Percentiles rank a stretch among this genome's conserved stretches.
phyloP scores from a whole-genome alignment of 2,113 vertebrate genomes.

The Hypocryptadius cinnamomeus region DNA sequence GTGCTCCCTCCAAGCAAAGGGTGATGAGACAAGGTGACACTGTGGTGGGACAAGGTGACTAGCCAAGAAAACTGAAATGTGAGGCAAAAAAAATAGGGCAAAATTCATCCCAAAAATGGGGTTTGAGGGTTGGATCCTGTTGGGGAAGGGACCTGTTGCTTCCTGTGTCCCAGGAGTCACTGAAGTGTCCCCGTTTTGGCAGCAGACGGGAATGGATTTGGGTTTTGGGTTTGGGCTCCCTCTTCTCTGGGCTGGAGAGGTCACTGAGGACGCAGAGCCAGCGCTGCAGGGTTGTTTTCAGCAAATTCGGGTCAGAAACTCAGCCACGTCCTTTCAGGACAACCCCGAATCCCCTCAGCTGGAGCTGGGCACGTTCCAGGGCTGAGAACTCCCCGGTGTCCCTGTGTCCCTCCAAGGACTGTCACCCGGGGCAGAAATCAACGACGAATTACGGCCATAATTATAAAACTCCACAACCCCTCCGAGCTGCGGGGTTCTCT shows the following conservation, averaged over 20 bases:
- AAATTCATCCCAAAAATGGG: fast-evolving
- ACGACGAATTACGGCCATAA: fast-evolving
- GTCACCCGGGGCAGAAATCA: too few relatives aligned
- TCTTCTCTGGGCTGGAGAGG: fast-evolving
- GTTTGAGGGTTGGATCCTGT: background rate
- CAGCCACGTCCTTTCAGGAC: too few relatives aligned
- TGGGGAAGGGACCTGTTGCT: fast-evolving
- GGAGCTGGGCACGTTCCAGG: background rate
- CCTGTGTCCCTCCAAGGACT: background rate
- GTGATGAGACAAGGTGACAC: too few relatives aligned
- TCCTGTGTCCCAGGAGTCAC: fast-evolving
- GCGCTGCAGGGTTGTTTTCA: background rate
- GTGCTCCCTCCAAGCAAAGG: background rate
- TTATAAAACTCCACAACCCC: fast-evolving
- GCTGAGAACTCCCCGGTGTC: fast-evolving
- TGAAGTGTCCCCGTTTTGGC: background rate
- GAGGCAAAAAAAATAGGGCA: too few relatives aligned
- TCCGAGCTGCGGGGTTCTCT: fast-evolving
- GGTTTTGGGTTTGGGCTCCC: fast-evolving
- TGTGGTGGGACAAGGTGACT: too few relatives aligned
- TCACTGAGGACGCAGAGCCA: fast-evolving
- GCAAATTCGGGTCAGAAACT: background rate
- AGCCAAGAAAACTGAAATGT: too few relatives aligned
- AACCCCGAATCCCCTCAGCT: fast-evolving
- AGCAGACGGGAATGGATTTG: too few relatives aligned